A percentile compares a stretch with the other conserved stretches of the same genome.
Conservation (phyloP, 2,888 invertebrate genomes). For the Conchocele bisecta region DNA sequence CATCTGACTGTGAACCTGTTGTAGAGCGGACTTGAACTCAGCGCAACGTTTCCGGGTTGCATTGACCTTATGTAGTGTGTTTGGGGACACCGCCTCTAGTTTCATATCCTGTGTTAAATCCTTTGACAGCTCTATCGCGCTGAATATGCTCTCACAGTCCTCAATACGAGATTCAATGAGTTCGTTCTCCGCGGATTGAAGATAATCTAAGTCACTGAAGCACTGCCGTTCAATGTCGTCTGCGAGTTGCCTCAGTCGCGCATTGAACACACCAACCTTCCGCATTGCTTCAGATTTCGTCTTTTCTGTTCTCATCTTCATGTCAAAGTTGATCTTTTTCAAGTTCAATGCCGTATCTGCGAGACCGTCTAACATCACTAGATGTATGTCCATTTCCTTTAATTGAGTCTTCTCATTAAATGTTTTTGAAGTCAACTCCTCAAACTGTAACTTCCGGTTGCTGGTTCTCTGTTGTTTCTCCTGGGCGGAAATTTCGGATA, state of each 20-base stretch:
- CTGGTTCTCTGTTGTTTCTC: constrained; percentile 20
- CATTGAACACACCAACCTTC: constrained; percentile 45
- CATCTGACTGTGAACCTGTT: constrained; percentile 49
- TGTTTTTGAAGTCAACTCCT: constrained; percentile 28
- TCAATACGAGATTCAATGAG: constrained; percentile 53
- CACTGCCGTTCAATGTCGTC: constrained; percentile 55
- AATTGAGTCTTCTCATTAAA: constrained; percentile 57
- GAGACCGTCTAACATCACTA: constrained; percentile 46
- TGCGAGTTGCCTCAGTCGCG: constrained; percentile 48
- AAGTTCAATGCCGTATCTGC: constrained; percentile 49
- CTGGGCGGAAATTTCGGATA: constrained; percentile 13
- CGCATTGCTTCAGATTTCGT: constrained; percentile 46
- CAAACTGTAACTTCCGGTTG: constrained; percentile 15
- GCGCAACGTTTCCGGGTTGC: constrained; percentile 46
- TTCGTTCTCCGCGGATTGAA: constrained; percentile 44
- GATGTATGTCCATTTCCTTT: constrained; percentile 47
- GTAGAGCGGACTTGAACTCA: constrained; percentile 47
- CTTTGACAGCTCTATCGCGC: constrained; percentile 54
- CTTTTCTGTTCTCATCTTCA: constrained; percentile 54
- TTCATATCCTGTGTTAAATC: constrained; percentile 47
- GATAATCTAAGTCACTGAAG: constrained; percentile 41
- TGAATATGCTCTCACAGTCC: constrained; percentile 53
- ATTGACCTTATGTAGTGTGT: constrained; percentile 52
- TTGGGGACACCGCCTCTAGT: constrained; percentile 45
- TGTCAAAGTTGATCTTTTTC: constrained; percentile 55